These are phyloP conservation scores for Emydura subglobosa DNA, from an alignment of 2,113 vertebrate species.

Conservation along the genomic window DNA sequence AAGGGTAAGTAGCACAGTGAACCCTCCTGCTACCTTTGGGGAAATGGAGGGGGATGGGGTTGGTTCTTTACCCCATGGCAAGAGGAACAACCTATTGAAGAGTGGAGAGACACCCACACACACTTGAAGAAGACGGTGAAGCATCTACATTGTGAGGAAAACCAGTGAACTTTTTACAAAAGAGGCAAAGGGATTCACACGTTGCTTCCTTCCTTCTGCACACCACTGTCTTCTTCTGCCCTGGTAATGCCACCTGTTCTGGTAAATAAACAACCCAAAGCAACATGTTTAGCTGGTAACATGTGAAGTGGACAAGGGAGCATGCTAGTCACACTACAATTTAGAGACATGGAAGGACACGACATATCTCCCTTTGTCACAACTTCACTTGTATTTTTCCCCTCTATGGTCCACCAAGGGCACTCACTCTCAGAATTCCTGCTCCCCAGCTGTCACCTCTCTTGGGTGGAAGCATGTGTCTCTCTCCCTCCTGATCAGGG, in stretches of 20 bases:
- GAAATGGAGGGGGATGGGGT: no score
- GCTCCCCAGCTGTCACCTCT: no score
- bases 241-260: neutral
- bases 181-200: neutral
- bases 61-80: neutral
- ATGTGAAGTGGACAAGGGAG: neutral
- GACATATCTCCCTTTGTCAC: no score
- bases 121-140: neutral
- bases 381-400: no score
- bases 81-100: neutral
- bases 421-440: no score
- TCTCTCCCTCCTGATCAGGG: no score
- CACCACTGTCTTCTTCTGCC: neutral
- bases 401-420: no score
- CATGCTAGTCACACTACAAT: neutral
- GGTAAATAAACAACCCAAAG: neutral
- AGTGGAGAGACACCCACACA: neutral
- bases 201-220: neutral
- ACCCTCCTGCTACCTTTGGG: no score
- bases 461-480: no score
- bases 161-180: neutral
- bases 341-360: neutral
- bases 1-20: neutral
- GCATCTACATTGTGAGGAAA: neutral
- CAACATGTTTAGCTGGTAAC: constrained; percentile 15